phyloP scores from a whole-genome alignment of 2,888 invertebrate genomes.

The Gasteruption jaculator region DNA sequence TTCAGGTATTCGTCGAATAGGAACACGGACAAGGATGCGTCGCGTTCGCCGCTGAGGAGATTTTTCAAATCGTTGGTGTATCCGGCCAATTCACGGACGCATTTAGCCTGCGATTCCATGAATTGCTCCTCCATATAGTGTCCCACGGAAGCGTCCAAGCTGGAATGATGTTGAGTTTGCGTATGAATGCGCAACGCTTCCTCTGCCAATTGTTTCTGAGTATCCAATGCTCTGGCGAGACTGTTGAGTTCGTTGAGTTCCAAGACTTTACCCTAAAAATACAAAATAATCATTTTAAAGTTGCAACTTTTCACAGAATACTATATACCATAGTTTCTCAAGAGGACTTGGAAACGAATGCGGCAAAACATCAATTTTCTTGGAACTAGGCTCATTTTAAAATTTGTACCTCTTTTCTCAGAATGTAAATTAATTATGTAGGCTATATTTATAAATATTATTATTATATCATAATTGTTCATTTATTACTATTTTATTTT shows the following conservation, averaged over 20 bases:
- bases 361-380: no score
- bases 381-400: no score
- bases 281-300: neutral
- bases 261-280: constrained; percentile 38
- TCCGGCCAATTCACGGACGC: constrained; percentile 68
- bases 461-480: no score
- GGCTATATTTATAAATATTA: no score
- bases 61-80: constrained; percentile 68
- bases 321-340: neutral
- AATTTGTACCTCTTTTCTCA: no score
- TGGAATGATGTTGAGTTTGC: constrained; percentile 65
- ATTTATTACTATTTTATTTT: neutral
- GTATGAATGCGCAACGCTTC: constrained; percentile 67
- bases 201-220: constrained; percentile 67
- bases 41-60: constrained; percentile 56
- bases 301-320: neutral
- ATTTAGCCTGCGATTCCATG: constrained; percentile 64
- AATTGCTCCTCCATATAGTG: constrained; percentile 76
- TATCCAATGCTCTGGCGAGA: constrained; percentile 70
- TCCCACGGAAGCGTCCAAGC: constrained; percentile 53
- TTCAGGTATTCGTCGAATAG: constrained; percentile 68
- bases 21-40: constrained; percentile 65
- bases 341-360: constrained; percentile 1
- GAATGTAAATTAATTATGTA: no score
- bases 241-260: constrained; percentile 68